Percentiles rank a stretch among this genome's conserved stretches.
Conservation (phyloP, 2,888 invertebrate genomes). For the Phortica magna region DNA sequence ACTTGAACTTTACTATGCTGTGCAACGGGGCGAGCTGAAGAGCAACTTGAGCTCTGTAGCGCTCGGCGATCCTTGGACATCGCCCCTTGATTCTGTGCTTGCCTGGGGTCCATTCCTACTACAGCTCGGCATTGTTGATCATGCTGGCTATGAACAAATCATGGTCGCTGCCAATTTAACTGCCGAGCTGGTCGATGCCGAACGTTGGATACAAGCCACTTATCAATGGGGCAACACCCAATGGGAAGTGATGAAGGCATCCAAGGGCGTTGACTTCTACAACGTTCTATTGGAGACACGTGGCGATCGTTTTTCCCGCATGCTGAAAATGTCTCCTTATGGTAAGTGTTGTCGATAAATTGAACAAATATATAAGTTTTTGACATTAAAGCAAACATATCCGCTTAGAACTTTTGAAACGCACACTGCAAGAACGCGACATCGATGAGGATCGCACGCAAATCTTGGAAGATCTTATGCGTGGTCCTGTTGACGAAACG, state of each 20-base stretch:
- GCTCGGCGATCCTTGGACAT: constrained; percentile 94
- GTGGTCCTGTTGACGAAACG: constrained; percentile 83
- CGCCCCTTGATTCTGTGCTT: constrained; percentile 89
- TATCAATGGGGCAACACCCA: constrained; percentile 84
- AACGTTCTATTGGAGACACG: constrained; percentile 82
- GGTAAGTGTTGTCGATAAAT: constrained; percentile 34
- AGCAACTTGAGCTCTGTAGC: constrained; percentile 88
- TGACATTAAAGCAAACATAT: neutral
- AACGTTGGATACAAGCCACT: constrained; percentile 82
- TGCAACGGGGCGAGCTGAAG: constrained; percentile 81
- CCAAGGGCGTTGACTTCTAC: constrained; percentile 87
- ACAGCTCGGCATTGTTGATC: constrained; percentile 86
- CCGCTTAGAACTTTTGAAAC: constrained; percentile 68
- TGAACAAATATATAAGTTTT: neutral
- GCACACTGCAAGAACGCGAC: constrained; percentile 70
- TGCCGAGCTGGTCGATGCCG: constrained; percentile 80
- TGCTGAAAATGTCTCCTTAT: constrained; percentile 45
- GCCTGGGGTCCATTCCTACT: constrained; percentile 90
- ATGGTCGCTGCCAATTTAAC: constrained; percentile 80
- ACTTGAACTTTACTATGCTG: constrained; percentile 80
- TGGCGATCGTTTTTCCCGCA: constrained; percentile 52
- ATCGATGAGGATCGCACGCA: constrained; percentile 71
- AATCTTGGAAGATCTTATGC: constrained; percentile 83
- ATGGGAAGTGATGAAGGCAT: constrained; percentile 80
- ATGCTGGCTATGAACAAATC: constrained; percentile 82